phyloP scores from a whole-genome alignment of 1,140 invertebrate genomes.

The Drosophila lini region DNA sequence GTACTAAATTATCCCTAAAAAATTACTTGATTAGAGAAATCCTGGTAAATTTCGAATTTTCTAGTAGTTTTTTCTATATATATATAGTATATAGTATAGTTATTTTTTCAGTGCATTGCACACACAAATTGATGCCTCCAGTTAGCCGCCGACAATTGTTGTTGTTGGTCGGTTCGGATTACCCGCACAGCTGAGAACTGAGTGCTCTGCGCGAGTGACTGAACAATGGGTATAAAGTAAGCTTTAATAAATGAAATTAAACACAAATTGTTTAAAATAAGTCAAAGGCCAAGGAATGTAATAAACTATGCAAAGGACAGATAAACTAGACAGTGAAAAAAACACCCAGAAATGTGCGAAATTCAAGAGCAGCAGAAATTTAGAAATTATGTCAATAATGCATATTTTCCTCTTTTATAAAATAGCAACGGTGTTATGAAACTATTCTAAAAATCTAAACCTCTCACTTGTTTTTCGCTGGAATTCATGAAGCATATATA shows the following conservation, averaged over 20 bases:
- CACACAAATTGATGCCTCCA: slow-evolving; percentile 26
- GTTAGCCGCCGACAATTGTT: slow-evolving; percentile 12
- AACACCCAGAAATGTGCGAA: background rate
- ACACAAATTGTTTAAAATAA: slow-evolving; percentile 26
- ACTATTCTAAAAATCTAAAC: slow-evolving; percentile 1
- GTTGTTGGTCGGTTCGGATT: slow-evolving; percentile 39
- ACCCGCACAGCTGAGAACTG: slow-evolving; percentile 26
- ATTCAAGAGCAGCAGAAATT: background rate
- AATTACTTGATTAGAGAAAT: too few relatives aligned
- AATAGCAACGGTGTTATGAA: background rate
- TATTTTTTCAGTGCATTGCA: slow-evolving; percentile 5
- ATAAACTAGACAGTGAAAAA: background rate
- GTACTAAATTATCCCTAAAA: too few relatives aligned
- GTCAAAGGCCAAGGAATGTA: slow-evolving; percentile 10
- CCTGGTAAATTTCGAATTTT: too few relatives aligned
- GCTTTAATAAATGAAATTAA: slow-evolving; percentile 31
- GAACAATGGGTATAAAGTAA: slow-evolving; percentile 18
- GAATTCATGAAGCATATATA: slow-evolving; percentile 9
- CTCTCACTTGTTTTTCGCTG: background rate
- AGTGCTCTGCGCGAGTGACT: slow-evolving; percentile 17
- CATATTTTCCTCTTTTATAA: background rate
- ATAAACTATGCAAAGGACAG: background rate
- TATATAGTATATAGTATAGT: too few relatives aligned
- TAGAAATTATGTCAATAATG: too few relatives aligned
- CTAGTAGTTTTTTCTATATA: too few relatives aligned